These are phyloP conservation scores for Chrysolina americana DNA, from an alignment of 2,888 invertebrate species.

Conservation along the genomic window DNA sequence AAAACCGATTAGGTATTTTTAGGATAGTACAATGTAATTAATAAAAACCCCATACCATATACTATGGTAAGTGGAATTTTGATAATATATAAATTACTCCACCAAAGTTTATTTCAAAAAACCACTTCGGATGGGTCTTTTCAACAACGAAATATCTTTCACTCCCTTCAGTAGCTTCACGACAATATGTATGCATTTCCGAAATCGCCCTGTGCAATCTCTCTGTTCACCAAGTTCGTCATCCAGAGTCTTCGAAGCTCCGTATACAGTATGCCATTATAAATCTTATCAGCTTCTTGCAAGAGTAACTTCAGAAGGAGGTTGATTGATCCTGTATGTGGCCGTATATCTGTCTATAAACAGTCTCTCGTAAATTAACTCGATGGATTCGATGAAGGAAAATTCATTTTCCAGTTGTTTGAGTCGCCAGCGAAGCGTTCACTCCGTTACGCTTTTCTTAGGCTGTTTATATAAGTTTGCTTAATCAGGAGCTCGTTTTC, in stretches of 20 bases:
- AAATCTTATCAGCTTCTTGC: slow-evolving; percentile 71
- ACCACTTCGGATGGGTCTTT: background rate
- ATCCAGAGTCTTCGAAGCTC: slow-evolving; percentile 39
- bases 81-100: too few relatives aligned
- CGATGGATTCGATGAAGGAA: slow-evolving; percentile 70
- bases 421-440: slow-evolving; percentile 68
- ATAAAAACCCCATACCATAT: too few relatives aligned
- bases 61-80: too few relatives aligned
- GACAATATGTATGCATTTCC: background rate
- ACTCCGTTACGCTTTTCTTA: slow-evolving; percentile 65
- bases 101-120: too few relatives aligned
- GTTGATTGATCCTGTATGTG: slow-evolving; percentile 68
- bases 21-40: too few relatives aligned
- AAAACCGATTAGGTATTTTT: too few relatives aligned
- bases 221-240: slow-evolving; percentile 6
- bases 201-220: background rate
- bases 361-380: slow-evolving; percentile 70
- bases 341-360: slow-evolving; percentile 70
- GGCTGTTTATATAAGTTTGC: slow-evolving; percentile 65
- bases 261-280: slow-evolving; percentile 54
- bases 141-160: background rate
- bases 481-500: slow-evolving; percentile 64
- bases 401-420: slow-evolving; percentile 72
- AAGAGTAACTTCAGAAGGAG: slow-evolving; percentile 67
- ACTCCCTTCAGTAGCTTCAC: background rate